These are phyloP conservation scores for Pandion haliaetus DNA, from an alignment of 2,113 vertebrate species.

Conservation along the genomic window DNA sequence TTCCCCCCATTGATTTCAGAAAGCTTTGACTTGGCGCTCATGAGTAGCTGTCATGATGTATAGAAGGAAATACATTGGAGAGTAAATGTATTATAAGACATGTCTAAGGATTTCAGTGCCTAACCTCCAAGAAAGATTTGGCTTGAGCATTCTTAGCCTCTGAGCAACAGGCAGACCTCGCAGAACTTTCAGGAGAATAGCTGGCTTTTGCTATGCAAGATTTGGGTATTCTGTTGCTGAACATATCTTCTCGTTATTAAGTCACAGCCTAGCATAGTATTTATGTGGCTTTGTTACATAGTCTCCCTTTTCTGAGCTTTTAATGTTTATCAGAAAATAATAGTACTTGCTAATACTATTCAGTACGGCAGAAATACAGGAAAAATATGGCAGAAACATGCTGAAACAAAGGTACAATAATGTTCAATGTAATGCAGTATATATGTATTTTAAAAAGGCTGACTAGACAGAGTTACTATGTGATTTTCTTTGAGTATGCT, in stretches of 20 bases:
- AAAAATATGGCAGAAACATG: neutral
- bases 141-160: neutral
- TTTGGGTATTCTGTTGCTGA: neutral
- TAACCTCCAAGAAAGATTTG: neutral
- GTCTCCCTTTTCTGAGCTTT: neutral
- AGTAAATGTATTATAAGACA: accelerated
- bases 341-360: neutral
- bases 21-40: neutral
- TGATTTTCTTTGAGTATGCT: neutral
- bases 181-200: neutral
- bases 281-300: neutral
- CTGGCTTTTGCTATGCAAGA: neutral
- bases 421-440: neutral
- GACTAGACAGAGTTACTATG: neutral
- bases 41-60: neutral
- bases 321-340: neutral
- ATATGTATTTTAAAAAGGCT: neutral
- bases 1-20: neutral
- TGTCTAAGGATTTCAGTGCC: neutral
- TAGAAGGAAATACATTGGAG: neutral
- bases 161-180: neutral
- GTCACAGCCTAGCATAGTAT: neutral
- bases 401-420: neutral
- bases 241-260: neutral
- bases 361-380: neutral